Evolutionary conservation across 2,797 vertebrate genomes (phyloP).

Genomic region (Amblyopsis hoosieri): DNA sequence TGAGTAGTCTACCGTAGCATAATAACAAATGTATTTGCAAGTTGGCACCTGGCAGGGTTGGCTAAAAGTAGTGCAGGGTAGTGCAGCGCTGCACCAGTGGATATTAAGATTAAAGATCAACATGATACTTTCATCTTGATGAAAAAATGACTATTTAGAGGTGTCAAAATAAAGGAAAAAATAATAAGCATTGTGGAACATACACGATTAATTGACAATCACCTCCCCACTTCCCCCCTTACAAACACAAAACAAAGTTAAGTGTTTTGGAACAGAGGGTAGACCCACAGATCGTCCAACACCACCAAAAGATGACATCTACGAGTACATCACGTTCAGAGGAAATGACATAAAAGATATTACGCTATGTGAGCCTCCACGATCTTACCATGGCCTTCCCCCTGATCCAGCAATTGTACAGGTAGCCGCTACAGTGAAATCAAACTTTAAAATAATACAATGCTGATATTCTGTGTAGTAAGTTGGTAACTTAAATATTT

Average conservation of each 20-base stretch:
- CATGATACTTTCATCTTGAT: too few species aligned
- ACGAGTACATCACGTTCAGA: conserved; percentile 96
- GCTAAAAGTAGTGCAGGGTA: too few species aligned
- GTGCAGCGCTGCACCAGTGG: too few species aligned
- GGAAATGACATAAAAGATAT: conserved; percentile 98
- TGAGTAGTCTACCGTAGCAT: conserved; percentile 49
- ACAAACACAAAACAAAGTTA: conserved; percentile 72
- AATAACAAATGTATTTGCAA: neutral
- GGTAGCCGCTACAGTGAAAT: conserved; percentile 60
- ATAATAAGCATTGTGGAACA: too few species aligned
- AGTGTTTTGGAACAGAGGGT: conserved; percentile 95
- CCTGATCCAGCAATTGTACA: conserved; percentile 95
- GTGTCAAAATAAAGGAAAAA: too few species aligned
- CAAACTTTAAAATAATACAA: neutral
- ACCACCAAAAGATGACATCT: conserved; percentile 89
- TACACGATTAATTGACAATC: too few species aligned
- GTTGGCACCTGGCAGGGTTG: too few species aligned
- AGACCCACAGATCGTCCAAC: conserved; percentile 91
- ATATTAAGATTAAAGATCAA: too few species aligned
- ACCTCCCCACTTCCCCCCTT: too few species aligned
- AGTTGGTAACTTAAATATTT: neutral
- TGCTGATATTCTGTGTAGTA: neutral
- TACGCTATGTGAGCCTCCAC: conserved; percentile 89
- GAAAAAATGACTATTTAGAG: too few species aligned
- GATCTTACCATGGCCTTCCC: conserved; percentile 87